Percentiles rank a stretch among this genome's conserved stretches.
These are phyloP conservation scores for Helogale parvula DNA, from an alignment of 2,113 vertebrate genomes.

Conservation along the genomic window DNA sequence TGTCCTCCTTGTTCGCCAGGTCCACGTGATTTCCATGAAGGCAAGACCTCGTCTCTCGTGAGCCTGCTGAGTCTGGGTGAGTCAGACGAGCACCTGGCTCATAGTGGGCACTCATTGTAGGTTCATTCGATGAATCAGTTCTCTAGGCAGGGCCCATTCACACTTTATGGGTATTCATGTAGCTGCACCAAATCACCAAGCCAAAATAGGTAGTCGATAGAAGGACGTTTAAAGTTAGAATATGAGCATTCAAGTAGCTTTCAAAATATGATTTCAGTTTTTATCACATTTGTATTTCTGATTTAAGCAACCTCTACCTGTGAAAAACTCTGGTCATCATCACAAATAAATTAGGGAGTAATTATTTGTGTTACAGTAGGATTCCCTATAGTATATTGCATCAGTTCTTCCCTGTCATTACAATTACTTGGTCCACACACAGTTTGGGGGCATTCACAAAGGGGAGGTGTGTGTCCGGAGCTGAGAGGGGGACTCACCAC, in stretches of 20 bases:
- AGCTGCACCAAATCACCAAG: neutral
- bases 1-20: neutral
- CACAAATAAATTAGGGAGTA: neutral
- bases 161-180: neutral
- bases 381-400: neutral
- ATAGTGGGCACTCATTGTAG: neutral
- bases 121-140: neutral
- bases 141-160: neutral
- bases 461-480: neutral
- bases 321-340: neutral
- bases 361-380: neutral
- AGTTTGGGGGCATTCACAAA: neutral
- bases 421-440: no score
- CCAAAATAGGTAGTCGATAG: neutral
- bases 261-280: neutral
- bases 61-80: neutral
- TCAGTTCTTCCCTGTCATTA: neutral
- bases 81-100: neutral
- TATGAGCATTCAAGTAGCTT: neutral
- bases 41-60: neutral
- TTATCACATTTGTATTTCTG: neutral
- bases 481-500: constrained; percentile 80
- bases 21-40: neutral
- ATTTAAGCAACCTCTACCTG: neutral
- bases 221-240: constrained; percentile 10